phyloP scores from a whole-genome alignment of 2,797 vertebrate genomes.

The Periophthalmus magnuspinnatus region DNA sequence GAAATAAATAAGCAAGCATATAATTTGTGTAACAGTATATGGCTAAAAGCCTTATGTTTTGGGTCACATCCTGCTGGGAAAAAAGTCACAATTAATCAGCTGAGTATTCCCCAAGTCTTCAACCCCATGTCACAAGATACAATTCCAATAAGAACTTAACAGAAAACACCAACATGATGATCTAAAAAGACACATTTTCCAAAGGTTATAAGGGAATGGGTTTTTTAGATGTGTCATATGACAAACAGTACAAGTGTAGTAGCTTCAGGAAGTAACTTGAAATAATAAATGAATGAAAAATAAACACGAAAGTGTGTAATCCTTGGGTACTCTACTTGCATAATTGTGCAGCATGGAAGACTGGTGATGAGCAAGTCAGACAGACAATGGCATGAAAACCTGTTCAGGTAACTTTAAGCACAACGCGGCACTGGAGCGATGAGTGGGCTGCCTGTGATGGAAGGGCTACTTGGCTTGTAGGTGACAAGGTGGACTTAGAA shows the following conservation, averaged over 20 bases:
- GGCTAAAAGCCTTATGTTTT: slow-evolving; percentile 33
- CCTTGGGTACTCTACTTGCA: slow-evolving; percentile 70
- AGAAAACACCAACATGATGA: slow-evolving; percentile 18
- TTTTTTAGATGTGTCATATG: background rate
- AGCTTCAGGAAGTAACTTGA: slow-evolving; percentile 22
- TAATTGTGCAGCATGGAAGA: slow-evolving; percentile 77
- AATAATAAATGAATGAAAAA: slow-evolving; percentile 11
- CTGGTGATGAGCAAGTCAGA: slow-evolving; percentile 69
- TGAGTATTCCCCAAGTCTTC: slow-evolving; percentile 29
- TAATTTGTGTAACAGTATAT: slow-evolving; percentile 34
- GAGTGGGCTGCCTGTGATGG: slow-evolving; percentile 48
- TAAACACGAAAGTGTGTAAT: slow-evolving; percentile 44
- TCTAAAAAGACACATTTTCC: slow-evolving; percentile 21
- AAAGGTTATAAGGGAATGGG: background rate
- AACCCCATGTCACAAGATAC: slow-evolving; percentile 31
- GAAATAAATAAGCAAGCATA: slow-evolving; percentile 53
- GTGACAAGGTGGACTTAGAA: slow-evolving; percentile 51
- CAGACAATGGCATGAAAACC: slow-evolving; percentile 58
- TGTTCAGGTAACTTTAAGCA: slow-evolving; percentile 56
- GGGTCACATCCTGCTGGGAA: slow-evolving; percentile 25
- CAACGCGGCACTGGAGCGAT: slow-evolving; percentile 48
- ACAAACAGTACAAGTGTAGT: slow-evolving; percentile 18
- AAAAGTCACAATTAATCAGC: slow-evolving; percentile 13
- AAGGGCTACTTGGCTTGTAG: slow-evolving; percentile 69
- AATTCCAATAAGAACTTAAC: slow-evolving; percentile 29